These are phyloP conservation scores for Epinotia demarniana DNA, from an alignment of 2,888 invertebrate genomes.

Conservation along the genomic window DNA sequence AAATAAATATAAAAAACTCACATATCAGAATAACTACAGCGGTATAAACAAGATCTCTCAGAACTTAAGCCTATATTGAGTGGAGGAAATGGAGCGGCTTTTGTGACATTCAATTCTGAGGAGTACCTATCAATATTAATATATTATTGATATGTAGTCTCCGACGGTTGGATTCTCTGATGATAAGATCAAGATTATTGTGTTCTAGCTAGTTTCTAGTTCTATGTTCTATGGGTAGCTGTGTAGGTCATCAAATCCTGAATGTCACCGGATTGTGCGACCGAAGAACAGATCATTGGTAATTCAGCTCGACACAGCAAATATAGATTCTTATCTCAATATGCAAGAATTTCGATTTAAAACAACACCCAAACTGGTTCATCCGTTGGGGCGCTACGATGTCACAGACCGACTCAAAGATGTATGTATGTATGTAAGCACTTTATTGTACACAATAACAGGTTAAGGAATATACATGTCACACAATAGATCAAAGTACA, in stretches of 20 bases:
- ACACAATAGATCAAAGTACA: too few relatives aligned
- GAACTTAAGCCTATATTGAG: not conserved
- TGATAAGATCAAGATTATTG: not conserved
- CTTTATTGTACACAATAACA: too few relatives aligned
- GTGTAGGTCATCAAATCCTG: not conserved
- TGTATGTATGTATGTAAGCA: too few relatives aligned
- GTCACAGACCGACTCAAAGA: too few relatives aligned
- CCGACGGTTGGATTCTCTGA: not conserved
- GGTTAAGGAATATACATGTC: too few relatives aligned
- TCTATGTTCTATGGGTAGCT: too few relatives aligned
- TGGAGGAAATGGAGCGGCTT: conserved; percentile 7
- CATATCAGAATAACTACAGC: not conserved
- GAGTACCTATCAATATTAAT: conserved; percentile 1
- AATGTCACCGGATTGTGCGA: not conserved
- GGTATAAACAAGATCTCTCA: conserved; percentile 12
- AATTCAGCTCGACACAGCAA: not conserved
- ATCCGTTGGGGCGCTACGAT: too few relatives aligned
- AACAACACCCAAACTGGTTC: too few relatives aligned
- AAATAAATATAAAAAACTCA: not conserved
- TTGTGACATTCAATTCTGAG: conserved; percentile 5
- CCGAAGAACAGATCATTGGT: not conserved
- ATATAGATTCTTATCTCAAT: too few relatives aligned
- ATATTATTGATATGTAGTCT: not conserved
- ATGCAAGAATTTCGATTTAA: too few relatives aligned
- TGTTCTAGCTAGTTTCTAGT: too few relatives aligned